Evolutionary conservation across 2,113 vertebrate genomes (phyloP).

Genomic region (Lanius collurio): DNA sequence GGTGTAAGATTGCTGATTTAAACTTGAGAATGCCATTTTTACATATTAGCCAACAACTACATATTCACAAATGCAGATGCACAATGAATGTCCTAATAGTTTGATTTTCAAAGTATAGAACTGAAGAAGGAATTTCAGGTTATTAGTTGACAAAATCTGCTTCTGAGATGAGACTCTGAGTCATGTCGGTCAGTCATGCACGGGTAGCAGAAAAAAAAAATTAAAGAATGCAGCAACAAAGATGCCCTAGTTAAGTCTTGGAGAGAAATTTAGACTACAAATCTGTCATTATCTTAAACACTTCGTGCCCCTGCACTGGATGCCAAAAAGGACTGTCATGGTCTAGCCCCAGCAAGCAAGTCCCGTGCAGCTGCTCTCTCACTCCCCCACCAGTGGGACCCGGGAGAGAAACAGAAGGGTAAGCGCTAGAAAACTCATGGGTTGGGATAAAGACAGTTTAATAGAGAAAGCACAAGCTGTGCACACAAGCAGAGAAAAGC

Average conservation of each 20-base stretch:
- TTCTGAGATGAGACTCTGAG: not conserved
- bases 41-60: not conserved
- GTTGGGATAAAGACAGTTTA: not conserved
- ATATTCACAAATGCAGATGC: not conserved
- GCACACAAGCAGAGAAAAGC: not conserved
- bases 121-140: not conserved
- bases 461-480: not conserved
- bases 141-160: not conserved
- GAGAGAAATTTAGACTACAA: not conserved
- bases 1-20: not conserved
- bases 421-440: not conserved
- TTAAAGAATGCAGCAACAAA: not conserved
- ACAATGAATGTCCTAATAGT: not conserved
- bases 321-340: not conserved
- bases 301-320: not conserved
- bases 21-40: not conserved
- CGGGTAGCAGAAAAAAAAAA: not conserved
- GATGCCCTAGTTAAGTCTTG: not conserved
- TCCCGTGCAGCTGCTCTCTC: accelerated
- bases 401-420: accelerated
- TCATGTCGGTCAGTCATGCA: not conserved
- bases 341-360: not conserved
- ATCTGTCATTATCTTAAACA: not conserved
- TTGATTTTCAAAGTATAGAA: not conserved
- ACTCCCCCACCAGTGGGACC: accelerated